Evolutionary conservation across 2,888 invertebrate species (phyloP), one percentile per base, ranked within the genome.

Genomic region (Eumerus sabulonum): DNA sequence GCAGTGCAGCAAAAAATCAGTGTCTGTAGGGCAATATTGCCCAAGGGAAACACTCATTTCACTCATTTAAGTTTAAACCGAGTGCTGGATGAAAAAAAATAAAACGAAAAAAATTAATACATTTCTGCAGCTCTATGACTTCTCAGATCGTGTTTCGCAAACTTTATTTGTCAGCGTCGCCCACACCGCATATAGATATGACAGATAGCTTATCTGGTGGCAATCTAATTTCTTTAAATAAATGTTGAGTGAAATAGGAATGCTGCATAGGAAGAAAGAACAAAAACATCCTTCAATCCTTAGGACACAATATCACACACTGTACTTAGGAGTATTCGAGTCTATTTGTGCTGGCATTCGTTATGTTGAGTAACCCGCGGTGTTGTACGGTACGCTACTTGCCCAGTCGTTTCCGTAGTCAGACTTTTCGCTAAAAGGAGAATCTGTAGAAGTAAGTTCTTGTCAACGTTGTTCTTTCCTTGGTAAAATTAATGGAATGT

Each of bases 401-500:
- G n/a, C n/a, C n/a, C n/a, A n/a, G n/a, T n/a, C n/a, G n/a, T n/a
- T n/a, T n/a, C n/a, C n/a, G n/a, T n/a, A n/a, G n/a, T n/a, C n/a
- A n/a, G n/a, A n/a, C n/a, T n/a, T n/a, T n/a, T n/a, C n/a, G n/a
- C n/a, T n/a, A n/a, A n/a, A n/a, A n/a, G n/a, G 14, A 40, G 27
- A 14, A 36, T 48, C 19, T 14, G 16, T 50, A 12, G n/a, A 12
- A 11, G 16, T 19, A 19, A 12, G 5, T 36, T 12, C 12, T 42
- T 42, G n/a, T 16, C 27, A 7, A 66, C 56, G 54, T 48, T 19
- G 27, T 66, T 54, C 18, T 47, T 48, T 66, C 27, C 14, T 40
- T 19, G 13, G 19, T 18, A 47, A 48, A 66, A 48, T 66, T 66
- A 66, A 66, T 56, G 56, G 48, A 64, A 66, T 47, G 40, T 47